Base-by-base conservation (phyloP, 2,113 vertebrate species). In the Prinia subflava region DNA sequence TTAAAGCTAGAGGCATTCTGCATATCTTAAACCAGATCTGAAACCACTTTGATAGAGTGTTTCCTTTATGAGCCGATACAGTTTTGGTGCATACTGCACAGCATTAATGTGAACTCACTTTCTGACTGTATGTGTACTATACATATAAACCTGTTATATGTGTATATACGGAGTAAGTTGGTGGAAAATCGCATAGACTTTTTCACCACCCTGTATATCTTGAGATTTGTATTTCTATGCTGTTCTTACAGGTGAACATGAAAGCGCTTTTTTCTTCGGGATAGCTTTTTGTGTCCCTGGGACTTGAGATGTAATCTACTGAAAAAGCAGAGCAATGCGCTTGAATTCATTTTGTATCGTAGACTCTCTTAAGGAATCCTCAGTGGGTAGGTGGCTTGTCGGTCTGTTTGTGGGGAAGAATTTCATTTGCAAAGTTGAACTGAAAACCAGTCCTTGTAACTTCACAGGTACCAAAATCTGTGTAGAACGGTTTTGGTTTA, bases 101-200 rank as follows among this genome's bases (percentile, higher is more conserved):
- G 9, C 28, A 11, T 12, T 71, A 19, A 11, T 11, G 27, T 21
- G 46, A 74, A 11, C 10, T 60, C 16, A 3, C 9, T 37, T 28
- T 31, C 12, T 42, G 49, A 18, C 41, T 47, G 6, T 28, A 1
- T 15, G 3, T 57, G 62, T 35, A 13, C 0, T 39, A 2, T 37
- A n/a, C 16, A 0, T 31, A 15, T 11, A 13, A 42, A 27, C 2
- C 3, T 71, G 31, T n/a, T 62, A 4, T 18, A 1, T 27, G 4
- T 21, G 1, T 47, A 7, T 22, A 8, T 31, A 13, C 18, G 21
- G 10, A 31, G 7, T 39, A 33, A 42, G 5, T 11, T 57, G 21
- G 19, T 75, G 47, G 24, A 47, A 91, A 68, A 35, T 56, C 10
- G 8, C 13, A 1, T 15, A 3, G 16, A 14, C 8, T 52, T 82